Evolutionary conservation across 2,113 vertebrate species (phyloP), one percentile per base, ranked within the genome.

Genomic region (Chamaea fasciata): DNA sequence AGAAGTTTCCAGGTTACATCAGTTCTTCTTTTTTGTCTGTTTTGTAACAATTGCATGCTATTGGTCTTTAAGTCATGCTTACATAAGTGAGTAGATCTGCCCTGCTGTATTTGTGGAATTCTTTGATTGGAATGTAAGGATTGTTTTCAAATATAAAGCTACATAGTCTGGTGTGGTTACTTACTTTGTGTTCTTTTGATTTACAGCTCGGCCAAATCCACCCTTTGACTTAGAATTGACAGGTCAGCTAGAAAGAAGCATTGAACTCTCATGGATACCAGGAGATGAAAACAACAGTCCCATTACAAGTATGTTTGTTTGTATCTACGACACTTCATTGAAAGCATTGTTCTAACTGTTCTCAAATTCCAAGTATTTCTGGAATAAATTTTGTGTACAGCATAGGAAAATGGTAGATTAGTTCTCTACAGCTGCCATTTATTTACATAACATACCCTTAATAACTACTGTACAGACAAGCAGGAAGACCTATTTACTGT

Each of bases 171-270:
- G 1, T 75, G 20, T 62, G 41, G n/a, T 83, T 92, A 74, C 90
- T 92, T 62, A 80, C 52, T 76, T 69, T 65, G 24, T 93, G 13
- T 96, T 82, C 56, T n/a, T 95, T 98, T 97, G 87, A 87, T 92
- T 97, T 92, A 47, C 98, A 99, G 99, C 99, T 97, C 97, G 96
- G 75, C 99, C 99, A 18, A 98, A 99, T 92, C 97, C 99, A 77
- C 99, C 99, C 3, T 98, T 98, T 90, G 99, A 99, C 97, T 98
- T 99, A 84, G 99, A 99, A 97, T 84, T 99, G 95, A 99, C 99
- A 13, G 98, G 98, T 97, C 98, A 97, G 60, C 98, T 97, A 31
- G 98, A 98, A 95, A 98, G 98, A 96, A 99, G 98, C 21, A 89
- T 99, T 85, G 98, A 98, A 71, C 98, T 99, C 68, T 99, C 99